Conservation (phyloP, 2,888 invertebrate genomes). For the Cepaea hortensis region DNA sequence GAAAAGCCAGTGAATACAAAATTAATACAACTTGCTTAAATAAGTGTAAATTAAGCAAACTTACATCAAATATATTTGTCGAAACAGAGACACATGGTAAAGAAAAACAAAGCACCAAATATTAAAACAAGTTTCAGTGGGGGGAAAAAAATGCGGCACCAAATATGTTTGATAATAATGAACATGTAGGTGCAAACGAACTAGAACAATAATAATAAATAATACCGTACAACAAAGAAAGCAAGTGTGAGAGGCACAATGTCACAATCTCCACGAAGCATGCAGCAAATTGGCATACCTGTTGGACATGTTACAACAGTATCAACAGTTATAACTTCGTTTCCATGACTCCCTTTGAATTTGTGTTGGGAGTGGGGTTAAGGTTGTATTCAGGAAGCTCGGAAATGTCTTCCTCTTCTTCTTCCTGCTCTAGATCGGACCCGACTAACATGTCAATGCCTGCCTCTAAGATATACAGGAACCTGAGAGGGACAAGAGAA, state of each 20-base stretch:
- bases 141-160: no score
- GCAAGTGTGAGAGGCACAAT: not conserved
- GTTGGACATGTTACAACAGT: not conserved
- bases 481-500: conserved; percentile 42
- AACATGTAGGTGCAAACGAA: not conserved
- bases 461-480: conserved; percentile 49
- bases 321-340: conserved; percentile 40
- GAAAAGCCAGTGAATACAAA: no score
- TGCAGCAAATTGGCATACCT: conserved; percentile 34
- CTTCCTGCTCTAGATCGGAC: conserved; percentile 41
- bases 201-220: not conserved
- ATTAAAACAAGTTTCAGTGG: no score
- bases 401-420: conserved; percentile 34
- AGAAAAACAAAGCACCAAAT: no score
- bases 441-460: conserved; percentile 46
- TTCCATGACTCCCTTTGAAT: conserved; percentile 35
- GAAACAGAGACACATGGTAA: no score
- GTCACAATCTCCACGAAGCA: not conserved
- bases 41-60: no score
- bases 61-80: no score
- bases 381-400: conserved; percentile 37
- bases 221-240: not conserved
- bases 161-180: no score
- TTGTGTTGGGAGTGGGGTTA: conserved; percentile 9
- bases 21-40: no score